Evolutionary conservation across 2,888 invertebrate species (phyloP).

Genomic region (Disparrhopalites patrizii): DNA sequence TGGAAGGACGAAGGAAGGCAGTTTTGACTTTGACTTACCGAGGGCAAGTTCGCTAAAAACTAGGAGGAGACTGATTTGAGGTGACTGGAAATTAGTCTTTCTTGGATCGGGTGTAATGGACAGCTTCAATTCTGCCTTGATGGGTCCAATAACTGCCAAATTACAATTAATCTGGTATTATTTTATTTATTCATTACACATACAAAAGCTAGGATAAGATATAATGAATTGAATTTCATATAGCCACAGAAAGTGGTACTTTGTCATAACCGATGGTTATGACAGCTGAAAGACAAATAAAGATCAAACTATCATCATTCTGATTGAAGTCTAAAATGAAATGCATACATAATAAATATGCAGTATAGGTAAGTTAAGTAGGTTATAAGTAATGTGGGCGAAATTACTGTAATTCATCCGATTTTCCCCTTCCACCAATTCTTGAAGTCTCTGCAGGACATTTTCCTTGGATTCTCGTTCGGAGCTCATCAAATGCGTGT

Average conservation of each 20-base stretch:
- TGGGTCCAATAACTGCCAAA: slow-evolving; percentile 79
- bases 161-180: slow-evolving; percentile 35
- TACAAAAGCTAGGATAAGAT: too few relatives aligned
- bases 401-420: slow-evolving; percentile 36
- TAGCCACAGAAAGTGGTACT: too few relatives aligned
- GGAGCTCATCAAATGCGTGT: slow-evolving; percentile 52
- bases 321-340: too few relatives aligned
- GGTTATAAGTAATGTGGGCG: too few relatives aligned
- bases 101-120: slow-evolving; percentile 92
- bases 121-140: slow-evolving; percentile 81
- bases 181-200: slow-evolving; percentile 1
- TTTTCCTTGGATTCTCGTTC: slow-evolving; percentile 49
- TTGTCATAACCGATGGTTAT: neutral
- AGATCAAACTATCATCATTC: neutral
- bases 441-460: slow-evolving; percentile 57
- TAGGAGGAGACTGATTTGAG: slow-evolving; percentile 77
- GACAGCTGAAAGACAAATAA: neutral
- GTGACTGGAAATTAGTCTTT: slow-evolving; percentile 71
- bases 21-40: slow-evolving; percentile 51
- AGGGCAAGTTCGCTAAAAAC: slow-evolving; percentile 74
- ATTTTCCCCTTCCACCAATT: slow-evolving; percentile 63
- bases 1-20: neutral
- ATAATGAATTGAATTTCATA: too few relatives aligned
- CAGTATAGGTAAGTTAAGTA: too few relatives aligned
- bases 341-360: too few relatives aligned